Percentiles rank a stretch among this genome's conserved stretches.
phyloP scores from a whole-genome alignment of 2,113 vertebrate genomes.

The Phocoena sinus region DNA sequence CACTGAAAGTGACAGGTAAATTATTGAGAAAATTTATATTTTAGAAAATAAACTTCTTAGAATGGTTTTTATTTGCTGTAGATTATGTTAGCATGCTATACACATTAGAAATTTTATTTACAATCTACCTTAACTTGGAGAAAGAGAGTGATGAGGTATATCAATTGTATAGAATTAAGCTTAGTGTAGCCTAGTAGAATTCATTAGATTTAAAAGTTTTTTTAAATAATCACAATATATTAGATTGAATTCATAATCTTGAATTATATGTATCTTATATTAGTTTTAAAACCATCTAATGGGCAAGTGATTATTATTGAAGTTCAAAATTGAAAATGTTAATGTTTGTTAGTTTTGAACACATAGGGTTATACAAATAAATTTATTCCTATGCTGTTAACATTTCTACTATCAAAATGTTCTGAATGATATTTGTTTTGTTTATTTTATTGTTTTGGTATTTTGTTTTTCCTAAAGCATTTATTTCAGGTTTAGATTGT shows the following conservation, averaged over 20 bases:
- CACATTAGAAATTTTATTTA: slow-evolving; percentile 17
- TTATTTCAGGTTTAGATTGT: slow-evolving; percentile 61
- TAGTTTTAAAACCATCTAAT: neutral
- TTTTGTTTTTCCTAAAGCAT: slow-evolving; percentile 7
- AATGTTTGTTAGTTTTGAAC: neutral
- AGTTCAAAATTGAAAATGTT: slow-evolving; percentile 4
- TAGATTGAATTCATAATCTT: neutral
- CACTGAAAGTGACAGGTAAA: slow-evolving; percentile 7
- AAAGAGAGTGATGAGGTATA: slow-evolving; percentile 5
- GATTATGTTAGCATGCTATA: slow-evolving; percentile 28
- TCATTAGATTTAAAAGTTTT: neutral
- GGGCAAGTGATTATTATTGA: neutral
- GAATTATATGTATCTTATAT: neutral
- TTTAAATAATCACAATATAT: neutral
- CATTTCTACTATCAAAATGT: slow-evolving; percentile 44
- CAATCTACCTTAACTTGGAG: slow-evolving; percentile 11
- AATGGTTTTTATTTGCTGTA: slow-evolving; percentile 23
- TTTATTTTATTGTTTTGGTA: slow-evolving; percentile 46
- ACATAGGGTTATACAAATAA: neutral
- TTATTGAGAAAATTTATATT: slow-evolving; percentile 17
- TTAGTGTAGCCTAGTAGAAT: neutral
- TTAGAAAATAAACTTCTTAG: neutral
- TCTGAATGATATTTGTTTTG: slow-evolving; percentile 39
- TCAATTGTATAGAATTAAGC: neutral
- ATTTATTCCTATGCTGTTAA: neutral